Percentiles rank a stretch among this genome's conserved stretches.
Conservation (phyloP, 2,113 vertebrate genomes). For the Paedocypris sp. region DNA sequence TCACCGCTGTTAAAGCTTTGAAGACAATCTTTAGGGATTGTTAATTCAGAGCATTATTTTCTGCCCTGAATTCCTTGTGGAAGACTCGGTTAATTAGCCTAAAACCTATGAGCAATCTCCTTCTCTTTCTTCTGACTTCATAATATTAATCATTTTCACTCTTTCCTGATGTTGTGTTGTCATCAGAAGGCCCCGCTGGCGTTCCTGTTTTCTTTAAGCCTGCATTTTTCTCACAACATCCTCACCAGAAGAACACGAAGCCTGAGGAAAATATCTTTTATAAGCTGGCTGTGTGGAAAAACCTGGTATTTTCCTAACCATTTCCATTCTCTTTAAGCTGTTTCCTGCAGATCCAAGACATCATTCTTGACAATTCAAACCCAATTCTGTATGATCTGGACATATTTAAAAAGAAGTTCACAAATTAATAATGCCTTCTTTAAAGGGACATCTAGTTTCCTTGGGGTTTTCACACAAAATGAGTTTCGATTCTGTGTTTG, state of each 20-base stretch:
- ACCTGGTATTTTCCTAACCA: constrained; percentile 13
- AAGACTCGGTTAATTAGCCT: constrained; percentile 67
- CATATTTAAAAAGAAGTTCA: constrained; percentile 53
- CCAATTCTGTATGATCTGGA: constrained; percentile 47
- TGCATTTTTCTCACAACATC: constrained; percentile 53
- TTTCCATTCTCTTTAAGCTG: not conserved
- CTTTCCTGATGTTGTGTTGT: constrained; percentile 46
- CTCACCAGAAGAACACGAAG: constrained; percentile 52
- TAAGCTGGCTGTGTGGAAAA: constrained; percentile 19
- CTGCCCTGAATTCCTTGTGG: constrained; percentile 53
- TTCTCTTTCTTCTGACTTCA: constrained; percentile 45
- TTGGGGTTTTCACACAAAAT: too few relatives aligned
- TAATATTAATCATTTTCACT: constrained; percentile 51
- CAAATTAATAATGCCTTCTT: constrained; percentile 50
- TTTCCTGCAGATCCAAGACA: constrained; percentile 48
- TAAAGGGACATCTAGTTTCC: too few relatives aligned
- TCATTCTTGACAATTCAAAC: too few relatives aligned
- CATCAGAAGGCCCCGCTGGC: constrained; percentile 53
- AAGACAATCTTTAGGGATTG: constrained; percentile 65
- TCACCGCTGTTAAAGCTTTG: constrained; percentile 59
- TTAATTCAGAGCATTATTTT: constrained; percentile 61
- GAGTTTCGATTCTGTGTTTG: too few relatives aligned
- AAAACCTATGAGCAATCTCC: constrained; percentile 62
- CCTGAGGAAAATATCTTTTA: constrained; percentile 44
- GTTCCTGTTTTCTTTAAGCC: constrained; percentile 50